phyloP scores from a whole-genome alignment of 1,140 invertebrate species.

The Colletes latitarsis region DNA sequence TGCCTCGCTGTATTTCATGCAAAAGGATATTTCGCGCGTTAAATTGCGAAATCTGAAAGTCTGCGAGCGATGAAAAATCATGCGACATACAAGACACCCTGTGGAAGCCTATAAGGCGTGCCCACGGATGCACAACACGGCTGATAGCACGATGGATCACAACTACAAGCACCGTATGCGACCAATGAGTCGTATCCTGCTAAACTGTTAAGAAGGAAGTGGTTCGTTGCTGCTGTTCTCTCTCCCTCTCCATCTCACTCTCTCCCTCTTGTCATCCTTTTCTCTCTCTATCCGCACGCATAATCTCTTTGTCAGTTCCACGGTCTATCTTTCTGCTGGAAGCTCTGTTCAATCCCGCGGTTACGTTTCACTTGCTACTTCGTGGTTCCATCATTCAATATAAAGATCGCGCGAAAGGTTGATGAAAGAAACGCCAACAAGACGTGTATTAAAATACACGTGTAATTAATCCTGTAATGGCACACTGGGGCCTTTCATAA shows the following conservation, averaged over 20 bases:
- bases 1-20: too few species aligned
- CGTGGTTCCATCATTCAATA: background rate
- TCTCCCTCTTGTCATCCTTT: conserved; percentile 26
- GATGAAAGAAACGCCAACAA: background rate
- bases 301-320: background rate
- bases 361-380: conserved; percentile 9
- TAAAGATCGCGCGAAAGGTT: conserved; percentile 1
- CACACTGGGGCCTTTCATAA: too few species aligned
- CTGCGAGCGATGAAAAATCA: background rate
- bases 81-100: conserved; percentile 45
- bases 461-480: too few species aligned
- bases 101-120: conserved; percentile 59
- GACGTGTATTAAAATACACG: background rate
- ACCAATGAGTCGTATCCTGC: conserved; percentile 82
- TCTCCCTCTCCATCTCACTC: conserved; percentile 20
- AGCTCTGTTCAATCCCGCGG: conserved; percentile 9
- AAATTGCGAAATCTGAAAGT: background rate
- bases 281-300: background rate
- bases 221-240: conserved; percentile 77
- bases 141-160: conserved; percentile 73
- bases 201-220: conserved; percentile 83
- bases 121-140: conserved; percentile 65
- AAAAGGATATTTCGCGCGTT: too few species aligned
- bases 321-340: conserved; percentile 1
- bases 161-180: conserved; percentile 62